Conservation (phyloP, 2,888 invertebrate genomes). For the Augiades crinisus region DNA sequence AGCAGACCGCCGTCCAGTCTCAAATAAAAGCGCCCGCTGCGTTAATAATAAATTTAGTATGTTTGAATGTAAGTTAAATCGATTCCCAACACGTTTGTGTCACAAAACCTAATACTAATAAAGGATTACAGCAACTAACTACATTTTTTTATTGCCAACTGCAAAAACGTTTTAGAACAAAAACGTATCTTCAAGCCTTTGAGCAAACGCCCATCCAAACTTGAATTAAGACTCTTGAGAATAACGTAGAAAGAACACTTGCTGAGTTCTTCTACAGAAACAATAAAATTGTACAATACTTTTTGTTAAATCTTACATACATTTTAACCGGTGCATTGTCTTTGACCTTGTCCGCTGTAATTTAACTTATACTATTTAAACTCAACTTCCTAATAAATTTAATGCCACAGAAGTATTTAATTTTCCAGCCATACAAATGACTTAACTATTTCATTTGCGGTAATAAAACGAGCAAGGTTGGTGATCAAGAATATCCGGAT, state of each 20-base stretch:
- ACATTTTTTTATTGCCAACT: too few species aligned
- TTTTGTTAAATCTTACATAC: background rate
- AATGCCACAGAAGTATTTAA: background rate
- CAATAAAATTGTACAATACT: too few species aligned
- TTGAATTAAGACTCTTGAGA: slow-evolving; percentile 19
- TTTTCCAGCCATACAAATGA: too few species aligned
- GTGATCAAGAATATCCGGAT: too few species aligned
- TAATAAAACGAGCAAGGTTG: too few species aligned
- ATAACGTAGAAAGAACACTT: slow-evolving; percentile 8
- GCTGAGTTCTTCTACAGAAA: too few species aligned
- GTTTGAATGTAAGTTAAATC: background rate
- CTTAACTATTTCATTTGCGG: too few species aligned
- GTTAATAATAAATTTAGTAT: background rate
- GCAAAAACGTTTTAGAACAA: too few species aligned
- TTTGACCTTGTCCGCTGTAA: background rate
- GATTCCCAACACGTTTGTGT: slow-evolving; percentile 14
- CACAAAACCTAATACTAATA: background rate
- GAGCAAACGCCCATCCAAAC: slow-evolving; percentile 1
- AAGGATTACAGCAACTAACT: too few species aligned
- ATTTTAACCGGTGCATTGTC: background rate
- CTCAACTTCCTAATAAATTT: slow-evolving; percentile 11
- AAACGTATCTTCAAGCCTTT: background rate
- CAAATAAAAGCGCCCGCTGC: background rate
- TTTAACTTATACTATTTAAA: slow-evolving; percentile 6
- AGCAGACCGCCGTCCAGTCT: background rate